Conservation (phyloP, 1,140 invertebrate species). For the Drosophila parvula region DNA sequence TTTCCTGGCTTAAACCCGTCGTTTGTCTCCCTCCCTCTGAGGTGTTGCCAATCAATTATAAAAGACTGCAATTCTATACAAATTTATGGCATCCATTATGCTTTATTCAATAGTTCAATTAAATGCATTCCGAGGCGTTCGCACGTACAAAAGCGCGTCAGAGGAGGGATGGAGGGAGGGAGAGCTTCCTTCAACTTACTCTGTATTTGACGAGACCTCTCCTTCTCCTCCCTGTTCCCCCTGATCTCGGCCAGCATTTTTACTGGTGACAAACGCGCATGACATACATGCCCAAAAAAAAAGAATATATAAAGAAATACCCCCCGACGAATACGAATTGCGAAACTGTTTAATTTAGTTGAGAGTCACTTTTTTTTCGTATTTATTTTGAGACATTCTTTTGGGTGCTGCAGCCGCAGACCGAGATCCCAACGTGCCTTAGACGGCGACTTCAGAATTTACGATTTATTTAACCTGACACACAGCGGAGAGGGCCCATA, state of each 20-base stretch:
- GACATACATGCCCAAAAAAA: constrained; percentile 78
- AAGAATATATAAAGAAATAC: constrained; percentile 7
- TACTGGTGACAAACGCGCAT: constrained; percentile 42
- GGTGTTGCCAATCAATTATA: constrained; percentile 41
- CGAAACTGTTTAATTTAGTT: constrained; percentile 76
- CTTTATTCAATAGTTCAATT: constrained; percentile 65
- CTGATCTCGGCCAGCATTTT: constrained; percentile 33
- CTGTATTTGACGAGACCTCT: constrained; percentile 18
- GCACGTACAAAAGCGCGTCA: constrained; percentile 39
- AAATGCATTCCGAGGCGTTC: constrained; percentile 75
- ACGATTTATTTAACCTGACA: constrained; percentile 71
- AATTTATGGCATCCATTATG: constrained; percentile 48
- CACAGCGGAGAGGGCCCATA: constrained; percentile 2
- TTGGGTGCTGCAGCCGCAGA: constrained; percentile 35
- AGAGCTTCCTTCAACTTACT: constrained; percentile 59
- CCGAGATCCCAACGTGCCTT: constrained; percentile 45
- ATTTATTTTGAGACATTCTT: constrained; percentile 69
- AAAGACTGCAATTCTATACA: constrained; percentile 35
- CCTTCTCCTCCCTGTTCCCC: constrained; percentile 11
- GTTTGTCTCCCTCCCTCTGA: constrained; percentile 2
- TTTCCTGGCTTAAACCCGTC: constrained; percentile 15
- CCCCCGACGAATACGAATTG: constrained; percentile 51
- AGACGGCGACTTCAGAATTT: constrained; percentile 51
- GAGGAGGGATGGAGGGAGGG: not conserved
- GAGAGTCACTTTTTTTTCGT: constrained; percentile 45